Conservation (phyloP, 1,140 invertebrate genomes). For the Muscidifurax raptorellus region DNA sequence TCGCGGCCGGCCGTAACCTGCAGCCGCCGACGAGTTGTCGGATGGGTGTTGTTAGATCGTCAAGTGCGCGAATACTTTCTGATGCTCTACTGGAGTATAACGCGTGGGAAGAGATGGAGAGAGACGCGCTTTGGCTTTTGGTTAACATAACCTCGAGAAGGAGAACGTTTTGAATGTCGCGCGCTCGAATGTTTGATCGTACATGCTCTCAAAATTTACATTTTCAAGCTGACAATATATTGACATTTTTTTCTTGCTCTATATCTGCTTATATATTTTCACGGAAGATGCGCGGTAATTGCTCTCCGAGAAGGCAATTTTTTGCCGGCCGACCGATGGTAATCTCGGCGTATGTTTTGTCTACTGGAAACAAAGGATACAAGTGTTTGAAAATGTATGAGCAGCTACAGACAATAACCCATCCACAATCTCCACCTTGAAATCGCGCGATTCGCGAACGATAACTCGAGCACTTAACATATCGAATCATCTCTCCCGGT, state of each 20-base stretch:
- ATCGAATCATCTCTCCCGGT: not conserved
- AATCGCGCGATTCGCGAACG: not conserved
- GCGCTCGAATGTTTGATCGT: too few relatives aligned
- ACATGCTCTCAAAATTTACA: too few relatives aligned
- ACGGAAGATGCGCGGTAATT: not conserved
- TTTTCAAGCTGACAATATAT: too few relatives aligned
- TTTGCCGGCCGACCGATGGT: not conserved
- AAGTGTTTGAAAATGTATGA: slow-evolving; percentile 5
- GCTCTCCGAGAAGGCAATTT: not conserved
- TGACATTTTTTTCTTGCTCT: not conserved
- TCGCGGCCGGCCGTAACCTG: slow-evolving; percentile 27
- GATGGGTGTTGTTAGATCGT: not conserved
- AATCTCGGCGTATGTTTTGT: slow-evolving; percentile 3
- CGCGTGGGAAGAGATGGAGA: not conserved
- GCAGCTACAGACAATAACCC: not conserved
- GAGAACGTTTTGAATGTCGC: too few relatives aligned
- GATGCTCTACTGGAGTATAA: not conserved
- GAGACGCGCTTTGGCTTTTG: not conserved
- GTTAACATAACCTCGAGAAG: too few relatives aligned
- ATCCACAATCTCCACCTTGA: not conserved
- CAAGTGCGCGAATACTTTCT: not conserved
- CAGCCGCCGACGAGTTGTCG: slow-evolving; percentile 2
- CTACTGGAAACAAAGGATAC: not conserved
- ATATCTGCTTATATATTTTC: not conserved
- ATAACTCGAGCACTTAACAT: slow-evolving; percentile 14